Base-by-base conservation (phyloP, 2,797 vertebrate genomes). In the Poeciliopsis paucimaculata region DNA sequence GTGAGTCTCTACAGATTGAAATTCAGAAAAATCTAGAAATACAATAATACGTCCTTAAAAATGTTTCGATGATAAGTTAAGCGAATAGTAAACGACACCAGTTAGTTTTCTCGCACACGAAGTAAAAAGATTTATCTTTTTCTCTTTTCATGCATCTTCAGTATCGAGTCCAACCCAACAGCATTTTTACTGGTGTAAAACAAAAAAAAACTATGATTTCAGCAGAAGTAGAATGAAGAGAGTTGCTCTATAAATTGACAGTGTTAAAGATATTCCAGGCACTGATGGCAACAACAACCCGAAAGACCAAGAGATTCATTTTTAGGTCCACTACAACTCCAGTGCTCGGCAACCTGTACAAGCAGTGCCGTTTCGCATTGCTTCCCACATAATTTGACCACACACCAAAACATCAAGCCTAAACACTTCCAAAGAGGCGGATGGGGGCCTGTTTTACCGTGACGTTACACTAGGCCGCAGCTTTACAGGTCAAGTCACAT, bases 321-420 rank as follows among this genome's bases (percentile, higher is more conserved):
- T 85, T 55, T 46, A 78, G 82, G 53, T 11, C 18, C 75, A 80
- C 82, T 89, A 8, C n/a, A 51, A 46, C 71, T 57, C 39, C 36
- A 47, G 73, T 20, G 15, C 47, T 70, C 20, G 1, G 51, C 62
- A 36, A 46, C 78, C 55, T 72, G 43, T 47, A 31, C 31, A 72
- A 76, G 78, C 51, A 13, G 64, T 55, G 57, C 20, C 26, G 9
- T 23, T 86, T 79, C 28, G 73, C 9, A 47, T 66, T 57, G 66
- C 76, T 82, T 60, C 6, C 83, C 18, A 71, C 1, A 0, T 4
- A 28, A 77, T 62, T 73, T 45, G 55, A 4, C 55, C 18, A 43
- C 2, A 68, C 2, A 2, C 34, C 57, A 53, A 80, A 18, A 23
- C 10, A 80, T 51, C 16, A n/a, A 47, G 39, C 47, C 18, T 62